Evolutionary conservation across 2,113 vertebrate genomes (phyloP).

Genomic region (Gymnobelideus leadbeateri): DNA sequence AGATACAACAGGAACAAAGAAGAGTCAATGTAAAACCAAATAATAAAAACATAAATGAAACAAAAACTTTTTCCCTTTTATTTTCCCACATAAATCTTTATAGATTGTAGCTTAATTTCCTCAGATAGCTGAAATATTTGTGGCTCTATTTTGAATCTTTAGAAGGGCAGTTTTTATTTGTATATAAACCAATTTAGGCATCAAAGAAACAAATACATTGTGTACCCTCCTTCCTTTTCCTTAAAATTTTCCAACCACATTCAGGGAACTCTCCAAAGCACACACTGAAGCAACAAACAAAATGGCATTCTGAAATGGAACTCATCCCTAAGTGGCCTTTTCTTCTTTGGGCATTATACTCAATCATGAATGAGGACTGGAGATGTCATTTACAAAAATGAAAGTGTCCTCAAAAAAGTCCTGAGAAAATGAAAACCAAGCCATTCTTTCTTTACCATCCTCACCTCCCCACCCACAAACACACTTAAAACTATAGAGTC

Average conservation of each 20-base stretch:
- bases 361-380: constrained; percentile 26
- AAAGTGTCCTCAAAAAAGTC: constrained; percentile 7
- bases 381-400: constrained; percentile 57
- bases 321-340: constrained; percentile 34
- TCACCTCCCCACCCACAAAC: neutral
- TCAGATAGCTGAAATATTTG: constrained; percentile 25
- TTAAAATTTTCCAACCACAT: constrained; percentile 56
- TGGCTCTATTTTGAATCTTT: constrained; percentile 52
- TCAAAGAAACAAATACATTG: neutral
- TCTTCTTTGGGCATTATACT: constrained; percentile 21
- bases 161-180: constrained; percentile 47
- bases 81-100: constrained; percentile 39
- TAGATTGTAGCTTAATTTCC: constrained; percentile 54
- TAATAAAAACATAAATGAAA: neutral
- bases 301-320: constrained; percentile 38
- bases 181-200: constrained; percentile 44
- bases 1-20: neutral
- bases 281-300: constrained; percentile 46
- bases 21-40: neutral
- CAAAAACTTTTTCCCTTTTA: neutral
- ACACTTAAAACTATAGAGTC: neutral
- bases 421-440: neutral
- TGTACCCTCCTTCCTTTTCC: constrained; percentile 20
- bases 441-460: neutral
- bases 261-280: constrained; percentile 32